Conservation (phyloP, 35 echinoderm and acorn worm species). For the Eucidaris tribuloides region DNA sequence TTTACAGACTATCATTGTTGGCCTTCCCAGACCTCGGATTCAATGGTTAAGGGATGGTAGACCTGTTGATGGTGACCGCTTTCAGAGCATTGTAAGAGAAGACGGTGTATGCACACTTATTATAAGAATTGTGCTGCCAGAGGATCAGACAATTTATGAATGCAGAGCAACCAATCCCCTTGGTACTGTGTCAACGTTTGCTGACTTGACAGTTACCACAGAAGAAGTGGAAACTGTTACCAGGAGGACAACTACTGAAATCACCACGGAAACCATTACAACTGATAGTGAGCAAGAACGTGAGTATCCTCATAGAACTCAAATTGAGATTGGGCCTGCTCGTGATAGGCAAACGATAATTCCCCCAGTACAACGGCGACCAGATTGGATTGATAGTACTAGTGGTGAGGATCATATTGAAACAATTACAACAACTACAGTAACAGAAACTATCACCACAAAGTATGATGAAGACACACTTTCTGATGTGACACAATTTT, state of each 20-base stretch:
- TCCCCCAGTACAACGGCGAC: neutral
- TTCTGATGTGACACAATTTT: slow-evolving; percentile 14
- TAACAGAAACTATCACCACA: slow-evolving; percentile 44
- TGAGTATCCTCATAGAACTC: slow-evolving; percentile 7
- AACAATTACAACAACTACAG: slow-evolving; percentile 36
- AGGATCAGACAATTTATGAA: slow-evolving; percentile 91
- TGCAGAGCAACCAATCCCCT: slow-evolving; percentile 84
- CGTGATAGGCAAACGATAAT: slow-evolving; percentile 4
- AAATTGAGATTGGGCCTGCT: slow-evolving; percentile 22
- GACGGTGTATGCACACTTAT: slow-evolving; percentile 80
- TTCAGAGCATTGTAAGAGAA: slow-evolving; percentile 44
- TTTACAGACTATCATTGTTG: slow-evolving; percentile 66
- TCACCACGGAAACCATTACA: slow-evolving; percentile 7
- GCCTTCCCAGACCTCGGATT: slow-evolving; percentile 69
- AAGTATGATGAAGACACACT: slow-evolving; percentile 18
- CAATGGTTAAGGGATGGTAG: slow-evolving; percentile 81
- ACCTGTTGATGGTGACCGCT: slow-evolving; percentile 64
- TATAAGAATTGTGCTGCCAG: slow-evolving; percentile 71
- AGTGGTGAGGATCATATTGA: slow-evolving; percentile 17
- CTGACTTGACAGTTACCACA: slow-evolving; percentile 45
- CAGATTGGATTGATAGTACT: neutral
- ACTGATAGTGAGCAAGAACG: slow-evolving; percentile 13
- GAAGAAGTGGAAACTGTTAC: neutral
- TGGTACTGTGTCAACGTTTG: slow-evolving; percentile 84
- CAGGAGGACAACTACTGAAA: slow-evolving; percentile 48